Evolutionary conservation across 2,113 vertebrate genomes (phyloP), one percentile per base, ranked within the genome.

Genomic region (Salvator merianae): DNA sequence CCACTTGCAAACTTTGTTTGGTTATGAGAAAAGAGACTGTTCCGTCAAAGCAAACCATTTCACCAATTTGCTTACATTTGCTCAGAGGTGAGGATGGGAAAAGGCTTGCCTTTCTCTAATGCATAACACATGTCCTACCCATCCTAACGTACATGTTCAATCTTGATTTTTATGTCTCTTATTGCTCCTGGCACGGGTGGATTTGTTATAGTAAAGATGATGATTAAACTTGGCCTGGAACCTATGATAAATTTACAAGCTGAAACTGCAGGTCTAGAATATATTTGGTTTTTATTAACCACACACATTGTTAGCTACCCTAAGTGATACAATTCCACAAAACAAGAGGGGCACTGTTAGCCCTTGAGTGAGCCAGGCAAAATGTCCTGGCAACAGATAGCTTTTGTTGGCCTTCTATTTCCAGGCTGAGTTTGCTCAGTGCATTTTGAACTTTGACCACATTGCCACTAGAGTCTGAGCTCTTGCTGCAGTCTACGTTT

Each of bases 151-250:
- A 47, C 91, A 82, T 86, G 90, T 92, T 86, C 75, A 77, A 85
- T 93, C 94, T 93, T 94, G 91, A 87, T 86, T 88, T 91, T 88
- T 16, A 82, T 77, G 66, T 88, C 75, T 86, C 91, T 90, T 72
- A 26, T 93, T 88, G 85, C 93, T 93, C 81, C 77, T 92, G 90
- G 79, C 92, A 59, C 89, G 86, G 86, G 90, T 93, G 86, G 88
- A 87, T 84, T 88, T 91, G 83, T 89, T 92, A 75, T 68, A 83
- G 71, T 88, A 88, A 88, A 89, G 83, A 92, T 84, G 87, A 91
- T 89, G 91, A 93, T 86, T 94, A 77, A 94, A 92, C 87, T 88
- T 94, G 88, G 90, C 91, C 87, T 84, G 83, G 88, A 91, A 92
- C 71, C 79, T 69, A 71, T 77, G 88, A 74, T 86, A 62, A n/a